Base-by-base conservation (phyloP, 2,888 invertebrate genomes). In the Orthonevra nobilis region DNA sequence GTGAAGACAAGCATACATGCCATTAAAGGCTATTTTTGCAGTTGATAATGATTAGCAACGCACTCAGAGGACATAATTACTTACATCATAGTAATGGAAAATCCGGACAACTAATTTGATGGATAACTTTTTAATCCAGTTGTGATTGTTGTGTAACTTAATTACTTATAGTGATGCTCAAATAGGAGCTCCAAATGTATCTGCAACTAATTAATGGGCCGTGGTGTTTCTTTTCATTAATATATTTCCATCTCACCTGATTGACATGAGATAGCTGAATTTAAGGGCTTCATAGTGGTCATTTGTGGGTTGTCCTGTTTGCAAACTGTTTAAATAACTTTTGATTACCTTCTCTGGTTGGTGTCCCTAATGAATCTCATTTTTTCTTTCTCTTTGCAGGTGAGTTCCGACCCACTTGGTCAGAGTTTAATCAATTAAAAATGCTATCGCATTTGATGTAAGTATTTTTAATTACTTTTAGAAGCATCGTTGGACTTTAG, bases 61-160 rank as follows among this genome's bases (percentile, higher is more conserved):
- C 34, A 54, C 34, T 54, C 19, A 32, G 54, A 54, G 54, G 44
- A 52, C 42, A 66, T 54, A 54, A 6, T 14, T 28, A 36, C n/a
- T 26, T 7, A 0, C 15, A 6, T 4, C 23, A 9, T 1, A 28
- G 30, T 15, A 5, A 17, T n/a, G 28, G 17, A 0, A 19, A 10
- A 50, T n/a, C 20, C 36, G 4, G 10, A 28, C 17, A 17, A 26
- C 6, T 66, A 56, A 66, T 66, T 46, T 48, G 68, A 69, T 58
- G 48, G 32, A 69, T 58, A 48, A 38, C 48, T 63, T 69, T 69
- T 48, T 48, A 58, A 58, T 48, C 15, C 32, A 48, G 58, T 48
- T 48, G 10, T n/a, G 12, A 28, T 12, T 26, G 28, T 56, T 36
- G 26, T 19, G 19, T 58, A 58, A 23, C 20, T 48, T 40, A 23